Evolutionary conservation across 2,113 vertebrate species (phyloP).

Genomic region (Spilogale gracilis): DNA sequence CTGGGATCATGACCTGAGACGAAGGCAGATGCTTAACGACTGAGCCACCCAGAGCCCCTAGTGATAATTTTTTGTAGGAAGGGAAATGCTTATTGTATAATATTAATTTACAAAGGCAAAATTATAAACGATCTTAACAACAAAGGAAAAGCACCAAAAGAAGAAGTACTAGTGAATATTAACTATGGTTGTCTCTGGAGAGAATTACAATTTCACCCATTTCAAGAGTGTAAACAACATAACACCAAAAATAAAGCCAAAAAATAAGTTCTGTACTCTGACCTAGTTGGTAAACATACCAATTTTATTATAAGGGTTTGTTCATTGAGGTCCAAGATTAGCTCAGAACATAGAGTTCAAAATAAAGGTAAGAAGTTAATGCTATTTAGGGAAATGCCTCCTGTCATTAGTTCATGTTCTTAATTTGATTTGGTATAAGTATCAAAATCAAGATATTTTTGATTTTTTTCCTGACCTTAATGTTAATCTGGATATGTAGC

Average conservation of each 20-base stretch:
- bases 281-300: not conserved
- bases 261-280: not conserved
- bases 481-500: not conserved
- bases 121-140: not conserved
- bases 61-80: not conserved
- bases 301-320: conserved; percentile 29
- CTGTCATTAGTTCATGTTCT: conserved; percentile 20
- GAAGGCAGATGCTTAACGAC: too few species aligned
- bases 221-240: not conserved
- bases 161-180: not conserved
- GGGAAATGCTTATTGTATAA: not conserved
- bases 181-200: not conserved
- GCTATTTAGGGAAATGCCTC: not conserved
- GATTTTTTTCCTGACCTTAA: conserved; percentile 13
- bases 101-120: conserved; percentile 38
- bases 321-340: not conserved
- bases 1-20: too few species aligned
- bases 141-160: not conserved
- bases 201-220: not conserved
- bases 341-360: not conserved
- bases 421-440: conserved; percentile 28
- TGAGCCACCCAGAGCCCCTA: not conserved
- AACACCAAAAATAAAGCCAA: not conserved
- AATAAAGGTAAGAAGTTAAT: conserved; percentile 30
- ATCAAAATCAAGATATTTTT: conserved; percentile 5